These are phyloP conservation scores for Cenopis cana DNA, from an alignment of 2,888 invertebrate genomes.

Conservation along the genomic window DNA sequence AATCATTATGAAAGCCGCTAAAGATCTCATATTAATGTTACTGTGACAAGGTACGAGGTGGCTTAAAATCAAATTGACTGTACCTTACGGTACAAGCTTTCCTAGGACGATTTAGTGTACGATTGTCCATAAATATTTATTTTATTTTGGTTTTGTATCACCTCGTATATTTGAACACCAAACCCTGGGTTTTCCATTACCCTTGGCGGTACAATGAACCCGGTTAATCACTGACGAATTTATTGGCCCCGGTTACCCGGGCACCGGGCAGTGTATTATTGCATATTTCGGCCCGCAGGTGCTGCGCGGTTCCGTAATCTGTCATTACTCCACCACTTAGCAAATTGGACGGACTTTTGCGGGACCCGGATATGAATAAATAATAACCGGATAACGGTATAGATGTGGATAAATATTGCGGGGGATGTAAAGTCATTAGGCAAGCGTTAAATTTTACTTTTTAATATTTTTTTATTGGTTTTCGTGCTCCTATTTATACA, in stretches of 20 bases:
- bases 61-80: too few species aligned
- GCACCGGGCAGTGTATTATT: conserved; percentile 67
- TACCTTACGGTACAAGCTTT: too few species aligned
- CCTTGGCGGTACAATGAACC: conserved; percentile 16
- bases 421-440: conserved; percentile 1
- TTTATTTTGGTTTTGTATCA: too few species aligned
- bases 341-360: conserved; percentile 61
- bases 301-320: conserved; percentile 70
- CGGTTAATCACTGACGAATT: conserved; percentile 79
- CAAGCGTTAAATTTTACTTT: background rate
- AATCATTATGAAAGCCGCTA: too few species aligned
- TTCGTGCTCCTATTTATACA: too few species aligned
- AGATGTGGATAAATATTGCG: conserved; percentile 15
- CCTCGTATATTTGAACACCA: background rate
- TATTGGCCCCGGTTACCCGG: conserved; percentile 72
- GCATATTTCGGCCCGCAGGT: conserved; percentile 73
- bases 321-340: conserved; percentile 77
- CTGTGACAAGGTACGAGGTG: too few species aligned
- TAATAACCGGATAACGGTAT: conserved; percentile 13
- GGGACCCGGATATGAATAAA: conserved; percentile 36
- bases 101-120: too few species aligned
- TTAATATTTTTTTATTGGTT: background rate
- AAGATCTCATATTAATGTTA: too few species aligned
- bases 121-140: too few species aligned
- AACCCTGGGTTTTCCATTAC: background rate